phyloP scores from a whole-genome alignment of 2,888 invertebrate species.

The Lysandra coridon region DNA sequence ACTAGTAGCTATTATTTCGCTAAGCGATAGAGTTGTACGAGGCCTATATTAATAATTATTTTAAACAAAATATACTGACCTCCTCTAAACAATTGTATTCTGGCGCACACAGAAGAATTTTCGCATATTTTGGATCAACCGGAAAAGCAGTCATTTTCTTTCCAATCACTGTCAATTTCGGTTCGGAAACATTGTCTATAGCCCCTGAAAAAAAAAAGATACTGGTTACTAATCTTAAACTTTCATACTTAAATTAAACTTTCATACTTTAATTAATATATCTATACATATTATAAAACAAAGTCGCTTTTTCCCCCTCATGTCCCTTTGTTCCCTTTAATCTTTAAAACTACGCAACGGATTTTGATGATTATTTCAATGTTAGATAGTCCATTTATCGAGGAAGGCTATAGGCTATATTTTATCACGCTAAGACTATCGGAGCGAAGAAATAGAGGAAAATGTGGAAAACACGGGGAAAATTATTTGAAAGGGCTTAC shows the following conservation, averaged over 20 bases:
- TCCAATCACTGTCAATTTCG: constrained; percentile 88
- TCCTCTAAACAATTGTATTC: constrained; percentile 89
- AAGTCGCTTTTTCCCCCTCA: too few relatives aligned
- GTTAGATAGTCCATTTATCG: too few relatives aligned
- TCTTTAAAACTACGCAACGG: too few relatives aligned
- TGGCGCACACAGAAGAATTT: constrained; percentile 88
- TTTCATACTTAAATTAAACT: not conserved
- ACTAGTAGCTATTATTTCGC: too few relatives aligned
- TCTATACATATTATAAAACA: too few relatives aligned
- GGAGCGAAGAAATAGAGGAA: too few relatives aligned
- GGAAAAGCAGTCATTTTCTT: constrained; percentile 94
- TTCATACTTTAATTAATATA: not conserved
- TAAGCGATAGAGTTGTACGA: not conserved
- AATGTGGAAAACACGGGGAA: too few relatives aligned
- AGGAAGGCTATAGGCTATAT: too few relatives aligned
- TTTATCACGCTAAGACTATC: too few relatives aligned
- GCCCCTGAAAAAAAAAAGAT: constrained; percentile 74
- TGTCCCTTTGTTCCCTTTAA: too few relatives aligned
- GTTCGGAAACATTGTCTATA: constrained; percentile 79
- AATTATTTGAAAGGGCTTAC: too few relatives aligned
- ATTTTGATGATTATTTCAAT: too few relatives aligned
- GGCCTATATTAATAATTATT: not conserved
- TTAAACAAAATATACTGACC: constrained; percentile 52
- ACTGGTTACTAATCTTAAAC: not conserved
- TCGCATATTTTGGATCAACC: constrained; percentile 93